Conservation (phyloP, 37 sponge, comb jelly and placozoan species). For the Diacarnus erythraeanus region DNA sequence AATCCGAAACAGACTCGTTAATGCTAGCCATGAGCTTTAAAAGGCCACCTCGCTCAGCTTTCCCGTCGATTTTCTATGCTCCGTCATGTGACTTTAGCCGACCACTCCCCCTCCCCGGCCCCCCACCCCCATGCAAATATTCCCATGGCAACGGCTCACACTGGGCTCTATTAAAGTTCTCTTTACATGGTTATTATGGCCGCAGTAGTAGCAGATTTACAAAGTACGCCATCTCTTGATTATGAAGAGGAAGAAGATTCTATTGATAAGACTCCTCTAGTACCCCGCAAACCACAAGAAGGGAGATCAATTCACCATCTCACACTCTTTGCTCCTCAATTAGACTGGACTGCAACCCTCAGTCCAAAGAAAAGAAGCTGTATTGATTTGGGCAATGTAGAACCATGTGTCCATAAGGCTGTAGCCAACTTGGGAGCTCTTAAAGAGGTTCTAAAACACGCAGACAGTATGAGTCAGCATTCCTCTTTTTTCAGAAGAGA, state of each 20-base stretch:
- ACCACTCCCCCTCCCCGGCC: neutral
- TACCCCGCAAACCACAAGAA: too few relatives aligned
- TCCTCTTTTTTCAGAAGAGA: too few relatives aligned
- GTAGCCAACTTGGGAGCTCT: slow-evolving; percentile 17
- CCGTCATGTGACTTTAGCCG: neutral
- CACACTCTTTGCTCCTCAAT: too few relatives aligned
- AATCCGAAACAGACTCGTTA: neutral
- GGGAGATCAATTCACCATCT: too few relatives aligned
- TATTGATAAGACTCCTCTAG: too few relatives aligned
- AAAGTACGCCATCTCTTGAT: too few relatives aligned
- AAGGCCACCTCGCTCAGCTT: neutral
- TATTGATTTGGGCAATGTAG: slow-evolving; percentile 19
- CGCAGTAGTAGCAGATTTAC: too few relatives aligned
- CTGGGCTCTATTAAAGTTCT: neutral
- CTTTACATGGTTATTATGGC: too few relatives aligned
- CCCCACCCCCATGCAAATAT: neutral
- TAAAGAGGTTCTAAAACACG: slow-evolving; percentile 1
- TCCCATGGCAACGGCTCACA: neutral
- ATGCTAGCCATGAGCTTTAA: neutral
- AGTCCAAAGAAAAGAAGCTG: slow-evolving; percentile 32
- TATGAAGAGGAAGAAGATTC: too few relatives aligned
- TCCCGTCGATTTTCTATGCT: too few relatives aligned
- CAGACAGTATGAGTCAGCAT: too few relatives aligned
- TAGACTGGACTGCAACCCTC: neutral
- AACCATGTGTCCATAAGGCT: slow-evolving; percentile 57